Percentiles rank a stretch among this genome's conserved stretches.
phyloP scores from a whole-genome alignment of 2,888 invertebrate genomes.

The Tenthredo amoena region DNA sequence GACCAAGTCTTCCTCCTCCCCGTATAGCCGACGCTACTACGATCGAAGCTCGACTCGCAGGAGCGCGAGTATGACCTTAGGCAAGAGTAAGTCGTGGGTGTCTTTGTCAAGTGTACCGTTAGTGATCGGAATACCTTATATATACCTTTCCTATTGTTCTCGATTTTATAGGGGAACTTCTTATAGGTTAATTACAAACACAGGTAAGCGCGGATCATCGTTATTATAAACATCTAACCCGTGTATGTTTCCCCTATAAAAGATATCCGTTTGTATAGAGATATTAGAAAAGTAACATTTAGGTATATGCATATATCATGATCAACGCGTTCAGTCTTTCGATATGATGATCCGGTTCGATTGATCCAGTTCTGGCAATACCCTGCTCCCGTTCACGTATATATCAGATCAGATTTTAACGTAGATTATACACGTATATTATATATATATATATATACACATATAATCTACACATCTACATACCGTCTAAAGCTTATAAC shows the following conservation, averaged over 20 bases:
- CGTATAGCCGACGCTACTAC: background rate
- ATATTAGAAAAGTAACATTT: background rate
- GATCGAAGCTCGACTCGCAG: background rate
- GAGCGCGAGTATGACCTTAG: constrained; percentile 38
- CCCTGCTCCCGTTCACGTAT: constrained; percentile 39
- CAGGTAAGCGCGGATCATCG: background rate
- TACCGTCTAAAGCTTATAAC: no score
- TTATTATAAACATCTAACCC: background rate
- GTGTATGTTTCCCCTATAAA: background rate
- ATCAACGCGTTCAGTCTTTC: background rate
- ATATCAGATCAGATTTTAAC: constrained; percentile 26
- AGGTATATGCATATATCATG: background rate
- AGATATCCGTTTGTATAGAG: background rate
- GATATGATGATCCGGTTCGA: constrained; percentile 40
- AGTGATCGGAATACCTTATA: constrained; percentile 39
- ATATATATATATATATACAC: background rate
- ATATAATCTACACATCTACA: background rate
- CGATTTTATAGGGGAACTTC: background rate
- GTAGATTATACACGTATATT: background rate
- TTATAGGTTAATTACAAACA: constrained; percentile 28
- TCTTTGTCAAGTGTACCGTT: constrained; percentile 52
- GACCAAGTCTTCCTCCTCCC: constrained; percentile 41
- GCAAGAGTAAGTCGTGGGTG: constrained; percentile 51
- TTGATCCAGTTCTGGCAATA: background rate
- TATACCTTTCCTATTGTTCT: constrained; percentile 1